Evolutionary conservation across 2,113 vertebrate species (phyloP), one percentile per base, ranked within the genome.

Genomic region (Ochotona curzoniae): DNA sequence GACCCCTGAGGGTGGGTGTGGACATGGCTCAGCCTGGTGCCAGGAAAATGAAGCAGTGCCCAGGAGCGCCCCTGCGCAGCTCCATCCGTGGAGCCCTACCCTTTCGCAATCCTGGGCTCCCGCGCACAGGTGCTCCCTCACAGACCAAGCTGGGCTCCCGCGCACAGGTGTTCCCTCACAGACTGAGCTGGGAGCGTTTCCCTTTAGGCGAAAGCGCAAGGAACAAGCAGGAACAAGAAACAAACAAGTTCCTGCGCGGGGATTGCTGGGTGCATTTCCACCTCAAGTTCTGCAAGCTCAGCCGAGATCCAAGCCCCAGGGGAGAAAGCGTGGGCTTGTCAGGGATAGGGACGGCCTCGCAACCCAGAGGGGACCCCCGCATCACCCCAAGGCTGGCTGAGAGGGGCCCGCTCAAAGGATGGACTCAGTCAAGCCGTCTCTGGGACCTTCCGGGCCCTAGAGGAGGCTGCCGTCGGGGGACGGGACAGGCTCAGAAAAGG

Each of bases 31-130:
- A 23, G 11, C 17, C 17, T 15, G 21, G 63, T 15, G 30, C n/a
- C 11, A 0, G 30, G 82, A 69, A 13, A 0, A 44, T 44, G 38
- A 44, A 44, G 38, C 38, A 44, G 38, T 44, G 38, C 38, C 38
- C 6, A 6, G 4, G 38, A 44, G 38, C 38, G 38, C 38, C 38
- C 38, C 14, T 17, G 5, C 32, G 5, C 23, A 15, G 30, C 4
- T 8, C 44, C 10, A 13, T 57, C 20, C 30, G 2, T 2, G 0
- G 8, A 14, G 35, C 74, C 1, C 1, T 47, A 32, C 12, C 7
- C 5, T 10, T 4, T 38, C 7, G 4, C 11, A 35, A 14, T 26
- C 54, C 25, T 75, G 2, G 2, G 57, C 38, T 30, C n/a, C n/a
- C 30, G 8, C 2, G 5, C 44, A 23, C 3, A 18, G 49, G 25